Percentiles rank a stretch among this genome's conserved stretches.
Evolutionary conservation across 2,113 vertebrate species (phyloP).

Genomic region (Pachyramphus minor): DNA sequence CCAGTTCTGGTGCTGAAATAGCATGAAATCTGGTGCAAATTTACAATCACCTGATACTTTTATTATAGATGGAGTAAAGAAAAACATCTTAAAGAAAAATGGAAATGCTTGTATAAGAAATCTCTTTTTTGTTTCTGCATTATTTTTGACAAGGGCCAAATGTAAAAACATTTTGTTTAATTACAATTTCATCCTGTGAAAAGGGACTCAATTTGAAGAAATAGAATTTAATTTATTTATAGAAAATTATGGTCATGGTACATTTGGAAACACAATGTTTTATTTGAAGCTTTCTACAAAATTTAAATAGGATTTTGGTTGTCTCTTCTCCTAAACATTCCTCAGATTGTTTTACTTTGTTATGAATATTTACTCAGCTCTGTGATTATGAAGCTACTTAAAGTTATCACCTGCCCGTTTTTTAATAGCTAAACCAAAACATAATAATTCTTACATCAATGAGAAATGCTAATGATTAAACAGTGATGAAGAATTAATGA

Average conservation of each 20-base stretch:
- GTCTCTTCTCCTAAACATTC: neutral
- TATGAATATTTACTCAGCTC: neutral
- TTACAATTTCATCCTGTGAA: neutral
- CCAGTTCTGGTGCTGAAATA: neutral
- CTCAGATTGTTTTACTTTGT: neutral
- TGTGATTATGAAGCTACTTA: neutral
- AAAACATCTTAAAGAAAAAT: neutral
- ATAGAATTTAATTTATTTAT: neutral
- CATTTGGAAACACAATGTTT: neutral
- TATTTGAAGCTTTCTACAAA: neutral
- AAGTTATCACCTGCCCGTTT: neutral
- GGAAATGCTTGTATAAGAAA: neutral
- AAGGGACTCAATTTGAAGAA: neutral
- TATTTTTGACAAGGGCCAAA: neutral
- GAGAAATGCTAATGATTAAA: neutral
- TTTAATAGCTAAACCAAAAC: conserved; percentile 1
- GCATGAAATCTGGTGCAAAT: neutral
- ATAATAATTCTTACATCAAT: neutral
- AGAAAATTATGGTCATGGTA: neutral
- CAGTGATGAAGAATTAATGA: neutral
- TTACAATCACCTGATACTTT: neutral
- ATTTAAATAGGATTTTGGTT: neutral
- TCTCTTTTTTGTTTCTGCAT: neutral
- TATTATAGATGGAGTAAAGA: neutral
- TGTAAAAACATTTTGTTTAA: neutral